A percentile compares a stretch with the other conserved stretches of the same genome.
phyloP scores from a whole-genome alignment of 1,140 invertebrate genomes.

The Aethina tumida region DNA sequence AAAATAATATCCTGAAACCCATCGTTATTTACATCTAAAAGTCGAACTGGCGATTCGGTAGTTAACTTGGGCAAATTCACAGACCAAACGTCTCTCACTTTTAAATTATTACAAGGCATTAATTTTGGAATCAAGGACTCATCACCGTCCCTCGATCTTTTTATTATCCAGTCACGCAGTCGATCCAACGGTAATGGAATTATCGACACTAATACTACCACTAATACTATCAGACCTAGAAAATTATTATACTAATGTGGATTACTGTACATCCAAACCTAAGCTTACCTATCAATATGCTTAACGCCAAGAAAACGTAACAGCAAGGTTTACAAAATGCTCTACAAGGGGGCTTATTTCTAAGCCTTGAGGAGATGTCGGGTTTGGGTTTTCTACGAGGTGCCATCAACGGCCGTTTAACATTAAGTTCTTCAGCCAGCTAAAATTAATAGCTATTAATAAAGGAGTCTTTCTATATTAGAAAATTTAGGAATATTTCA shows the following conservation, averaged over 20 bases:
- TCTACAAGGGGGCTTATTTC: conserved; percentile 43
- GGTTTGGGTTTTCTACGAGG: conserved; percentile 49
- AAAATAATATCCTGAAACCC: conserved; percentile 64
- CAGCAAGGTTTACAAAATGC: conserved; percentile 49
- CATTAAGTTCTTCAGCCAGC: conserved; percentile 54
- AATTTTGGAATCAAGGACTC: conserved; percentile 30
- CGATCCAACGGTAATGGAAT: conserved; percentile 50
- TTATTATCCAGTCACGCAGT: conserved; percentile 46
- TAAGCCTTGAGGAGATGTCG: conserved; percentile 37
- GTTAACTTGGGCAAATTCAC: conserved; percentile 61
- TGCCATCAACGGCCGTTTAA: conserved; percentile 67
- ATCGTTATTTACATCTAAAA: conserved; percentile 66
- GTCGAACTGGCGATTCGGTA: conserved; percentile 64
- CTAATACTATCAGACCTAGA: conserved; percentile 47
- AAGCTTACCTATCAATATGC: conserved; percentile 40
- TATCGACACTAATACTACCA: conserved; percentile 54
- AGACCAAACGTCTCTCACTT: conserved; percentile 60
- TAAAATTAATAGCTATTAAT: conserved; percentile 39
- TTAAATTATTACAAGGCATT: conserved; percentile 58
- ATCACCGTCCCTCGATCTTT: conserved; percentile 22
- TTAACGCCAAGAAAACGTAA: conserved; percentile 48
- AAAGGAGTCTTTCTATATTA: not conserved
- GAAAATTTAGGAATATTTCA: not conserved
- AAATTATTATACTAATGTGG: conserved; percentile 3
- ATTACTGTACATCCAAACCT: conserved; percentile 1